Evolutionary conservation across 2,797 vertebrate genomes (phyloP).

Genomic region (Melanotaenia pygmaea): DNA sequence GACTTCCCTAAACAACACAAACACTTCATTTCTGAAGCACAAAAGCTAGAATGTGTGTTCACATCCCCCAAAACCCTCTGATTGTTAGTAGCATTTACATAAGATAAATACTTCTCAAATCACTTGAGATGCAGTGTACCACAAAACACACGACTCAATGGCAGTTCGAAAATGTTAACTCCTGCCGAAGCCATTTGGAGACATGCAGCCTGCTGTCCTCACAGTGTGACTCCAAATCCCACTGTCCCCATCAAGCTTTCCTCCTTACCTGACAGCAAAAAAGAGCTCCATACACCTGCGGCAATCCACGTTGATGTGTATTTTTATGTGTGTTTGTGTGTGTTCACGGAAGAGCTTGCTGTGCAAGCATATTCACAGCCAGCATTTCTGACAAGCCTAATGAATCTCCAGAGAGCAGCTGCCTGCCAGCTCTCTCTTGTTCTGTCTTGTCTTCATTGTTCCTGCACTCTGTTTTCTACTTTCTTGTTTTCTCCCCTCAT

Average conservation of each 20-base stretch:
- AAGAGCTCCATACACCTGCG: constrained; percentile 67
- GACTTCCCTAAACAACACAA: not conserved
- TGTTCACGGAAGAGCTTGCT: constrained; percentile 61
- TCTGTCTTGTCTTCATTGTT: constrained; percentile 77
- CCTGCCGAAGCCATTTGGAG: constrained; percentile 62
- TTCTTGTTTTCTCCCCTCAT: constrained; percentile 7
- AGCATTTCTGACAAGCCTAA: constrained; percentile 74
- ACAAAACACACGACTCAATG: constrained; percentile 29
- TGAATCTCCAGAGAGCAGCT: constrained; percentile 75
- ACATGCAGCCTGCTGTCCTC: constrained; percentile 63
- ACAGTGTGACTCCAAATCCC: constrained; percentile 71
- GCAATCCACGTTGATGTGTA: constrained; percentile 42
- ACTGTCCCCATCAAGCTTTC: constrained; percentile 55
- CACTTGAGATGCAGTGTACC: constrained; percentile 30
- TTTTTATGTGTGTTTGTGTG: constrained; percentile 46
- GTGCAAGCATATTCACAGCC: constrained; percentile 72
- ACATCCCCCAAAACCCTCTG: not conserved
- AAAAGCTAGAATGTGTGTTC: not conserved
- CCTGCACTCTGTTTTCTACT: constrained; percentile 45
- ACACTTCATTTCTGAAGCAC: constrained; percentile 10
- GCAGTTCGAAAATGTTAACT: constrained; percentile 63
- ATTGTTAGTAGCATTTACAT: constrained; percentile 28
- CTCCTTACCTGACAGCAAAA: constrained; percentile 75
- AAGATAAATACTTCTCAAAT: constrained; percentile 49
- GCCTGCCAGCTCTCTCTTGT: constrained; percentile 74